These are phyloP conservation scores for Ia io DNA, from an alignment of 2,113 vertebrate genomes.

Conservation along the genomic window DNA sequence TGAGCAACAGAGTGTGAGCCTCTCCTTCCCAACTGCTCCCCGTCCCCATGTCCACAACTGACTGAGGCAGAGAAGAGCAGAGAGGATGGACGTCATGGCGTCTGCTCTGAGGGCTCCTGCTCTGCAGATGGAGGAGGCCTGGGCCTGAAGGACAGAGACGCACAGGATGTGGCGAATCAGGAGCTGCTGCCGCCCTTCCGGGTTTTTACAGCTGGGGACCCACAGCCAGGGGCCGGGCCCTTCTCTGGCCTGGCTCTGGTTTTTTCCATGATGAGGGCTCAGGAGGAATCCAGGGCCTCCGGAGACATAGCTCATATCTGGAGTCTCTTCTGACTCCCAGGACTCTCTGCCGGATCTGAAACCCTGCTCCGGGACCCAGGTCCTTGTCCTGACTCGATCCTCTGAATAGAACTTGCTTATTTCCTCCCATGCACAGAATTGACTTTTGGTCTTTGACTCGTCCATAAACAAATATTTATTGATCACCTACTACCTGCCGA, in stretches of 20 bases:
- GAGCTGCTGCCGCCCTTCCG: fast-evolving
- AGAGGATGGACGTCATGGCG: background rate
- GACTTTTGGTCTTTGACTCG: background rate
- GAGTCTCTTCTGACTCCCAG: background rate
- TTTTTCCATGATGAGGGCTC: background rate
- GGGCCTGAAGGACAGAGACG: background rate
- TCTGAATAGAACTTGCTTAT: background rate
- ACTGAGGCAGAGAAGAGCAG: background rate
- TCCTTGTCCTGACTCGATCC: fast-evolving
- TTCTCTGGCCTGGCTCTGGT: fast-evolving
- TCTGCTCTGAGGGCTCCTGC: background rate
- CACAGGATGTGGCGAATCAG: background rate
- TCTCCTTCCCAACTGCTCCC: too few relatives aligned
- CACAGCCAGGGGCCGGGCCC: fast-evolving
- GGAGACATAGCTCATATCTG: too few relatives aligned
- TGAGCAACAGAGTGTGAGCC: fast-evolving
- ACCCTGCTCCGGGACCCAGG: fast-evolving
- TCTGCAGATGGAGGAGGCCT: background rate
- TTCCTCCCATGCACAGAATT: background rate
- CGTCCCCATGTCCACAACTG: background rate
- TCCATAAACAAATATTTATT: background rate
- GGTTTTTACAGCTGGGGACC: fast-evolving
- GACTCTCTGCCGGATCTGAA: background rate
- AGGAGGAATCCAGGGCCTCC: background rate
- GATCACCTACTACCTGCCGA: background rate